Percentiles rank a stretch among this genome's conserved stretches.
Evolutionary conservation across 2,113 vertebrate genomes (phyloP).

Genomic region (Rhodinocichla rosea): DNA sequence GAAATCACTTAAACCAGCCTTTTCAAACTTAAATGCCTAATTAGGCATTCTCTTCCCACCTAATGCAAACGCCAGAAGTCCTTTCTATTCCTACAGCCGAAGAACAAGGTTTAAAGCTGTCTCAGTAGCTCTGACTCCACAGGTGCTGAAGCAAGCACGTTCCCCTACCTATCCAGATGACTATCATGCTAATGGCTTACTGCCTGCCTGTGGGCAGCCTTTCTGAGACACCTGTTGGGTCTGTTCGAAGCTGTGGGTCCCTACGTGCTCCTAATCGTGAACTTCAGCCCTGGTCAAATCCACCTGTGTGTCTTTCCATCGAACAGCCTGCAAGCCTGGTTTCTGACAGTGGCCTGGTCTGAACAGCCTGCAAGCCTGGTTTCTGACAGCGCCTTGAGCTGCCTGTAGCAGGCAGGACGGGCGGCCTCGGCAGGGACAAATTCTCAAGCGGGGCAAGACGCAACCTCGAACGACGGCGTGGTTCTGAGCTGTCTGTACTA

Average conservation of each 20-base stretch:
- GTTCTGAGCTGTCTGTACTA: background rate
- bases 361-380: too few species aligned
- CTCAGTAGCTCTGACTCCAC: background rate
- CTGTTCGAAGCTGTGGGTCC: background rate
- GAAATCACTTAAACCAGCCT: background rate
- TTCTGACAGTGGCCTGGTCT: too few species aligned
- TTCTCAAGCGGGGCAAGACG: background rate
- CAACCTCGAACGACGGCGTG: fast-evolving
- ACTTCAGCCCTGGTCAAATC: background rate
- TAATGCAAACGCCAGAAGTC: background rate
- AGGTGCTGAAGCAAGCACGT: background rate
- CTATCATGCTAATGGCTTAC: background rate
- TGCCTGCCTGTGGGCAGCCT: background rate
- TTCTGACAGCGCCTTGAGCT: background rate
- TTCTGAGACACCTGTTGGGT: background rate
- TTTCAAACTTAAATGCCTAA: background rate
- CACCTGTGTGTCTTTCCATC: too few species aligned
- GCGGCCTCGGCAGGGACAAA: background rate
- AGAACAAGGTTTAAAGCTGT: background rate
- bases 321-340: background rate
- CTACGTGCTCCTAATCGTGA: background rate
- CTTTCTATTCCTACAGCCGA: background rate
- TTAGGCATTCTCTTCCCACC: background rate
- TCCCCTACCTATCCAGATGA: background rate
- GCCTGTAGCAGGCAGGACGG: background rate